Base-by-base conservation (phyloP, 1,140 invertebrate genomes). In the Bradysia coprophila region DNA sequence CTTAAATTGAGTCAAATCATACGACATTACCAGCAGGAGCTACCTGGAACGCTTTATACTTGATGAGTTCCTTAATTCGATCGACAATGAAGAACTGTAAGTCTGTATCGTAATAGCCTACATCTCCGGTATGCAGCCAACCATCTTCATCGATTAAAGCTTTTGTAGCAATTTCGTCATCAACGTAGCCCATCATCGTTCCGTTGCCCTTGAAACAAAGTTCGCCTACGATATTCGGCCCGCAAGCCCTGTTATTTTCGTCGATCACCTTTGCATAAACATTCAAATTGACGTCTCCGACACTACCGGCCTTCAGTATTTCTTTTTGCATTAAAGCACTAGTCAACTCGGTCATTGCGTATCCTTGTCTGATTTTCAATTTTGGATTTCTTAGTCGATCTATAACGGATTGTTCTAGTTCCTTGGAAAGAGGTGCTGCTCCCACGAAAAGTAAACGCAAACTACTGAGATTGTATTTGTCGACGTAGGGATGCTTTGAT, bases 51-150 rank as follows among this genome's bases (percentile, higher is more conserved):
- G 74, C 78, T 59, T 84, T 82, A 51, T 76, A 81, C 53, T 86
- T 87, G 40, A 86, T 85, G 2, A 87, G 58, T 52, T 86, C 81
- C 54, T 87, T 87, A 0, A 83, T 56, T 34, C 83, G 62, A 52
- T 86, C 83, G 2, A 81, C 74, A 47, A 88, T 73, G 44, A 70
- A 81, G 48, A 85, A 72, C 48, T 66, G 72, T 3, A 71, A 72
- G 6, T 82, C 67, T 10, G 69, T 52, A 49, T 86, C 80, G 47
- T 73, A 77, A 53, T 77, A 81, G 1, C 75, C 83, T 43, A 88
- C 67, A 57, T 89, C 82, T n/a, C 84, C 84, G 19, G 83, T 84
- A 44, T 80, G 73, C 9, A 89, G 57, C 73, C 78, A 89, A 1
- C 81, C 79, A 34, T 85, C 72, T 18, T 50, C 46, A 51, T 78